Base-by-base conservation (phyloP, 1,140 invertebrate genomes). In the Lordiphosa stackelbergi region DNA sequence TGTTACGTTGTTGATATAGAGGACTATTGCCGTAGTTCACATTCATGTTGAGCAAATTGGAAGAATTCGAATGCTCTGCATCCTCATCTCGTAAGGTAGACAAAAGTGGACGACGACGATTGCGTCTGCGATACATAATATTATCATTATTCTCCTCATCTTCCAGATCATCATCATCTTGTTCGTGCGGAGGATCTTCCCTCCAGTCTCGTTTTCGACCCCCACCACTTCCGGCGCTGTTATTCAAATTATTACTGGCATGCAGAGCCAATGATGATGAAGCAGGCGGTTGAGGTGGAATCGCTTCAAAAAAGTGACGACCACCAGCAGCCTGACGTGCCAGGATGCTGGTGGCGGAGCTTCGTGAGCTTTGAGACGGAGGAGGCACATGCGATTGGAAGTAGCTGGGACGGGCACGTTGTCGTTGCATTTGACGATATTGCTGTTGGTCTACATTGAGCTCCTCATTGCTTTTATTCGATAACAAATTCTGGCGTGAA, bases 401-500 rank as follows among this genome's bases (percentile, higher is more conserved):
- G 24, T 83, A 78, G 31, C 57, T 73, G 34, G 61, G 73, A 8
- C 69, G 65, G 7, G 57, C 54, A n/a, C 73, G 61, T 46, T 81
- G 78, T 1, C 73, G 47, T 13, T 65, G 61, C 8, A 73, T 56
- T 34, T 69, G 70, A 6, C 77, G 75, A 22, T 69, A 83, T 19
- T 85, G 75, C 37, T 85, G 66, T 4, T 63, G 66, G 48, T 87
- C 81, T 57, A 77, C 43, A 66, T 79, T 81, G 13, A 81, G 63
- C 59, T 90, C 90, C 70, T 93, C 90, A 83, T 91, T 91, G 79
- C 91, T 91, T 89, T 94, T 91, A 75, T 89, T 90, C n/a, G 94
- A 95, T 2, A 96, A 90, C 28, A 95, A 90, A 88, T 96, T 96
- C 89, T 95, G 94, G 46, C 94, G 91, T 7, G 94, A 95, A 86